phyloP scores from a whole-genome alignment of 2,113 vertebrate genomes.

The Notechis scutatus region DNA sequence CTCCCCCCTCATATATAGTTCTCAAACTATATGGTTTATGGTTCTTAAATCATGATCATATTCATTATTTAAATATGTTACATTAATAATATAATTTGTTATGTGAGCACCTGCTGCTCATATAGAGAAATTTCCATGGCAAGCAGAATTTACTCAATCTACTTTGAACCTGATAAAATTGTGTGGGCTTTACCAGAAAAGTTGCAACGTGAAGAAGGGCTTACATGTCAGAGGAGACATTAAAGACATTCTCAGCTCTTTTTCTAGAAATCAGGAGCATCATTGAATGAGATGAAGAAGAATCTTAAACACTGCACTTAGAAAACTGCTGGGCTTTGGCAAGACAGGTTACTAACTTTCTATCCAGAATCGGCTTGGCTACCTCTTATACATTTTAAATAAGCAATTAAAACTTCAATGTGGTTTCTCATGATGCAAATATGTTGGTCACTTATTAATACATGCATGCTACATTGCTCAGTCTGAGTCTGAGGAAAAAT shows the following conservation, averaged over 20 bases:
- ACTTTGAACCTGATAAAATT: too few species aligned
- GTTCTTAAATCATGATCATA: neutral
- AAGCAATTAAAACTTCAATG: neutral
- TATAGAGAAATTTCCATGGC: neutral
- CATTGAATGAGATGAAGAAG: neutral
- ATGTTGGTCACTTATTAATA: neutral
- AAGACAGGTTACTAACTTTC: neutral
- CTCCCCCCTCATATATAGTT: neutral
- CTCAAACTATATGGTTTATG: neutral
- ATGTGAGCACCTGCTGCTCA: neutral
- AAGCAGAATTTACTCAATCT: neutral
- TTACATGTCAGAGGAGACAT: neutral
- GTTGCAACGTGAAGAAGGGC: neutral
- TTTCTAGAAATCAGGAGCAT: neutral
- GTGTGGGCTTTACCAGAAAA: neutral
- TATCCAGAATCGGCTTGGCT: neutral
- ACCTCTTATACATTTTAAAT: neutral
- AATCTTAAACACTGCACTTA: neutral
- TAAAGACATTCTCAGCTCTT: neutral
- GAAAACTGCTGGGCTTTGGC: neutral
- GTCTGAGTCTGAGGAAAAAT: neutral
- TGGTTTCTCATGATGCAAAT: neutral
- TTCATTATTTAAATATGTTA: neutral
- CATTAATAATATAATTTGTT: neutral
- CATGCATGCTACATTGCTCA: neutral